Percentiles rank a stretch among this genome's conserved stretches.
Evolutionary conservation across 2,888 invertebrate genomes (phyloP).

Genomic region (Linhomoeus sp.): DNA sequence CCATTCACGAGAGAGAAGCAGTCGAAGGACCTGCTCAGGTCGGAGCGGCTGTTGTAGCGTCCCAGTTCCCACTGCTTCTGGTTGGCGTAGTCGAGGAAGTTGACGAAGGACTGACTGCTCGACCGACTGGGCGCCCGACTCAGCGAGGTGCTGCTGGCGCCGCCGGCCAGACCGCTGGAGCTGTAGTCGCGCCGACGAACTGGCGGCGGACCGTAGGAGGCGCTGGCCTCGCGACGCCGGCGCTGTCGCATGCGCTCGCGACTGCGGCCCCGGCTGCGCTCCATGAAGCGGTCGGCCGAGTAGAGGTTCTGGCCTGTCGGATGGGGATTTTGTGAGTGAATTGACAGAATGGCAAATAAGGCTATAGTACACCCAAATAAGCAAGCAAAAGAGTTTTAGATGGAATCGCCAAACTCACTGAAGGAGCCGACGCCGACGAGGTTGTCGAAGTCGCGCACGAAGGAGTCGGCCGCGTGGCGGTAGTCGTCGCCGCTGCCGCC

Average conservation of each 20-base stretch:
- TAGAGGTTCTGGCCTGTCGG: slow-evolving; percentile 13
- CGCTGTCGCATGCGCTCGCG: slow-evolving; percentile 16
- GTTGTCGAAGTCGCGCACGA: slow-evolving; percentile 20
- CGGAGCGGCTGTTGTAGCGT: no score
- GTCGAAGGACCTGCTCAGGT: no score
- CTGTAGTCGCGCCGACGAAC: background rate
- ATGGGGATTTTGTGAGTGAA: no score
- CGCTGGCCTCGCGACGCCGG: no score
- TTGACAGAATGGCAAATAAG: no score
- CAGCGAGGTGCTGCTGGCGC: no score
- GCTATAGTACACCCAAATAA: background rate
- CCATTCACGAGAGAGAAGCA: no score
- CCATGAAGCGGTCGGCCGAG: slow-evolving; percentile 20
- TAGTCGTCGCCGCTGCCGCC: slow-evolving; percentile 11
- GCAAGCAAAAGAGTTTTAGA: background rate
- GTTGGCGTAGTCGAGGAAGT: no score
- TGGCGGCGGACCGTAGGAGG: background rate
- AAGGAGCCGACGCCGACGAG: slow-evolving; percentile 16
- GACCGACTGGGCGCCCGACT: no score
- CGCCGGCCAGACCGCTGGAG: no score
- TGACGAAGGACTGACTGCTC: no score
- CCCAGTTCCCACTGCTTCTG: no score
- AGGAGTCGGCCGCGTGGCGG: slow-evolving; percentile 18
- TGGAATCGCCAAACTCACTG: background rate
- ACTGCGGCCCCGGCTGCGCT: slow-evolving; percentile 23